These are phyloP conservation scores for Limnephilus marmoratus DNA, from an alignment of 2,888 invertebrate genomes.

Conservation along the genomic window DNA sequence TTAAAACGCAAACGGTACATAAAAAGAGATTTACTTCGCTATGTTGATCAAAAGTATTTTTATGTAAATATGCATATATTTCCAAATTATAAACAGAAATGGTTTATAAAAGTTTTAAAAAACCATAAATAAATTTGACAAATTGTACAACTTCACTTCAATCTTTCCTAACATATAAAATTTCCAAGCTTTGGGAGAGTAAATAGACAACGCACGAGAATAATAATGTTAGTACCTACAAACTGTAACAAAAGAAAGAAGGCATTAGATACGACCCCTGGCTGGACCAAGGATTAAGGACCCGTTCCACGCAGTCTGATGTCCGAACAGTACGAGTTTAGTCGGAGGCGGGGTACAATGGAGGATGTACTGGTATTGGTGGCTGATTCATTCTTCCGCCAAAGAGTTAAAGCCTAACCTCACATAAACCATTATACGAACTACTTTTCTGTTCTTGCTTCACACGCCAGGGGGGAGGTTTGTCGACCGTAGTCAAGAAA, in stretches of 20 bases:
- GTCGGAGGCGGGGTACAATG: too few relatives aligned
- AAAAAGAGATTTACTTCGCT: too few relatives aligned
- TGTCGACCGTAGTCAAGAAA: conserved; percentile 7
- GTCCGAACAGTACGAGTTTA: not conserved
- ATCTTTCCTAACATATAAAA: not conserved
- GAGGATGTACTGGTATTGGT: not conserved
- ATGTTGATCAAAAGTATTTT: too few relatives aligned
- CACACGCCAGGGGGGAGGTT: conserved; percentile 13
- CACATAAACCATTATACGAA: conserved; percentile 27
- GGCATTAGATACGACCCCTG: not conserved
- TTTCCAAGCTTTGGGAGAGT: not conserved
- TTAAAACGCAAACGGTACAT: too few relatives aligned
- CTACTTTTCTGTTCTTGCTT: not conserved
- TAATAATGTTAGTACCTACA: not conserved
- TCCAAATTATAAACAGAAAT: too few relatives aligned
- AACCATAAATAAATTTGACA: not conserved
- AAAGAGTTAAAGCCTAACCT: conserved; percentile 29
- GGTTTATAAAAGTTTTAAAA: too few relatives aligned
- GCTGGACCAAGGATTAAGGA: not conserved
- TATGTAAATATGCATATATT: too few relatives aligned
- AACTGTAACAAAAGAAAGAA: not conserved
- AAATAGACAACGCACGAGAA: not conserved
- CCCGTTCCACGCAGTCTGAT: not conserved
- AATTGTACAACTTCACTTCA: not conserved
- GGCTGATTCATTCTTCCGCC: conserved; percentile 23